phyloP scores from a whole-genome alignment of 2,888 invertebrate species.

The Mesorhabditis belari region DNA sequence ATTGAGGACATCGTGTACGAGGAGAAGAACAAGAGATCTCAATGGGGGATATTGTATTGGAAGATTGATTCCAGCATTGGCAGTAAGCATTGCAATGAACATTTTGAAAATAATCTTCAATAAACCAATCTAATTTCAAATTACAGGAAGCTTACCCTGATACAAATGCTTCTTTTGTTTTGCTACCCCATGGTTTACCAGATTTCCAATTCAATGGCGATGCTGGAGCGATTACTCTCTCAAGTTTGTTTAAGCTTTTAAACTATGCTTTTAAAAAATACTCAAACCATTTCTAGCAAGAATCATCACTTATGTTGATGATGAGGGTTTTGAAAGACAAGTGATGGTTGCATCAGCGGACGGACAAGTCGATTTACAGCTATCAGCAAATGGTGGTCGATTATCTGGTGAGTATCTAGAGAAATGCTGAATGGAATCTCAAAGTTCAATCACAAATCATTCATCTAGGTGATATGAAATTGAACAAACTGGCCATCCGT shows the following conservation, averaged over 20 bases:
- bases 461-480: conserved; percentile 39
- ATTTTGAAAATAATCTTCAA: conserved; percentile 5
- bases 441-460: background rate
- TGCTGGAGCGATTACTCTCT: conserved; percentile 38
- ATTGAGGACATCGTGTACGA: conserved; percentile 35
- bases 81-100: conserved; percentile 28
- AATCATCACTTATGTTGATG: conserved; percentile 41
- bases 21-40: conserved; percentile 4
- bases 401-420: background rate
- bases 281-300: conserved; percentile 28
- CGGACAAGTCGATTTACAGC: conserved; percentile 41
- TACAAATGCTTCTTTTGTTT: conserved; percentile 41
- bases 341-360: conserved; percentile 48
- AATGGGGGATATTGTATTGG: conserved; percentile 21
- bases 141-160: conserved; percentile 39
- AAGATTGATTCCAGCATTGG: conserved; percentile 32
- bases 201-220: conserved; percentile 41
- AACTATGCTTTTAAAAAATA: background rate
- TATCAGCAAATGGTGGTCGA: conserved; percentile 30
- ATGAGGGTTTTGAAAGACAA: conserved; percentile 10
- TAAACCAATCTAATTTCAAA: conserved; percentile 36
- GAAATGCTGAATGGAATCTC: background rate
- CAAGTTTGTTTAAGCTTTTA: conserved; percentile 20
- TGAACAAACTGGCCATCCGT: conserved; percentile 39
- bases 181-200: conserved; percentile 48